Conservation (phyloP, 2,113 vertebrate species). For the Ceyx melanurus region DNA sequence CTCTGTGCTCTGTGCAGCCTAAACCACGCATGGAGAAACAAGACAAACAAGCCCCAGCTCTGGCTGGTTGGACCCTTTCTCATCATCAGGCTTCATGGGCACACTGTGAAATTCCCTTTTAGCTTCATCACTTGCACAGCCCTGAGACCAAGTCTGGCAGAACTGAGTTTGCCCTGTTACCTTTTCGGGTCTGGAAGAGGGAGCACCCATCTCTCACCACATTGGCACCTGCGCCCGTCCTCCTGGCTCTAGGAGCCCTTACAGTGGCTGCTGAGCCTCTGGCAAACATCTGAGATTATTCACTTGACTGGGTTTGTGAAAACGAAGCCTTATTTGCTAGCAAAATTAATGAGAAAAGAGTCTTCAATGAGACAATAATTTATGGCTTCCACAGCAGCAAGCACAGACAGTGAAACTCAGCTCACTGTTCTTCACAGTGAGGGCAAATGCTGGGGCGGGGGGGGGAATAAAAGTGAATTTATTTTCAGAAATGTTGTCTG, state of each 20-base stretch:
- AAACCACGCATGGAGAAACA: accelerated
- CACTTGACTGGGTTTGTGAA: constrained; percentile 49
- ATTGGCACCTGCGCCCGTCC: not conserved
- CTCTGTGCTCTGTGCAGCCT: not conserved
- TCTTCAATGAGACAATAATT: constrained; percentile 71
- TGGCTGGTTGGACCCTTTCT: not conserved
- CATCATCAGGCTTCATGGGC: not conserved
- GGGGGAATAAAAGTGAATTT: not conserved
- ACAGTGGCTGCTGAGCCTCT: not conserved
- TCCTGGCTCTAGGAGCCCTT: not conserved
- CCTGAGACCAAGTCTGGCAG: not conserved
- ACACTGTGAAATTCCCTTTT: not conserved
- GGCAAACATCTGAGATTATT: constrained; percentile 31
- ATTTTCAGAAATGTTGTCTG: not conserved
- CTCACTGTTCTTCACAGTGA: not conserved
- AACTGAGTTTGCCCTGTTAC: not conserved
- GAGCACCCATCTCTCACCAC: not conserved
- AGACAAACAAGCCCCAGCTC: not conserved
- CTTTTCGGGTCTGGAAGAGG: not conserved
- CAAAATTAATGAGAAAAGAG: constrained; percentile 73
- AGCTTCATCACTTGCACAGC: not conserved
- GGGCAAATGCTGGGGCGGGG: not conserved
- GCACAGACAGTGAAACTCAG: not conserved
- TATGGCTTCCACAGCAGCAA: constrained; percentile 16
- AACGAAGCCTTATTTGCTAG: constrained; percentile 58